These are phyloP conservation scores for Pherbina coryleti DNA, from an alignment of 2,888 invertebrate species.

Conservation along the genomic window DNA sequence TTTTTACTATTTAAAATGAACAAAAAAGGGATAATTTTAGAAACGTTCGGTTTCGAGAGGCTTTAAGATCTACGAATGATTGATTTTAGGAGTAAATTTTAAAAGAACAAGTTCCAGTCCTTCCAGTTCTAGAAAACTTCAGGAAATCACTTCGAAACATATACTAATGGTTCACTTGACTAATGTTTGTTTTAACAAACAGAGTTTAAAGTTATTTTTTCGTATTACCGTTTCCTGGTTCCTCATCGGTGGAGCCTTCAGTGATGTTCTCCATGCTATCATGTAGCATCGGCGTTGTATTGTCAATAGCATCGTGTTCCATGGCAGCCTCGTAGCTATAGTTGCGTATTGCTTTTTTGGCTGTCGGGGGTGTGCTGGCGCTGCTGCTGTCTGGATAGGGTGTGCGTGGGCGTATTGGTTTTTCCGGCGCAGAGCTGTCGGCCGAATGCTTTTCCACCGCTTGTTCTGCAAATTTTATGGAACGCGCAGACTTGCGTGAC, in stretches of 20 bases:
- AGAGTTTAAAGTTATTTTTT: not conserved
- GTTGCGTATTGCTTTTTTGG: constrained; percentile 57
- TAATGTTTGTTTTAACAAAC: too few species aligned
- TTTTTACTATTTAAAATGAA: too few species aligned
- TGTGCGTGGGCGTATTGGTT: constrained; percentile 61
- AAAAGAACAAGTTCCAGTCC: too few species aligned
- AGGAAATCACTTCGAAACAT: not conserved
- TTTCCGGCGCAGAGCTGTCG: constrained; percentile 49
- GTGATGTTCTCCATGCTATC: constrained; percentile 62
- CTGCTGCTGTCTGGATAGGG: constrained; percentile 63
- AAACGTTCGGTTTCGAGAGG: too few species aligned
- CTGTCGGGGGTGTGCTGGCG: constrained; percentile 55
- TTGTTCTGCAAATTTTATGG: constrained; percentile 53
- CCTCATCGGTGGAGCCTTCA: constrained; percentile 42
- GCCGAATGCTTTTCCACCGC: constrained; percentile 46
- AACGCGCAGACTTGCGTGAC: constrained; percentile 53
- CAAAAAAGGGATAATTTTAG: too few species aligned
- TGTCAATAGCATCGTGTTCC: constrained; percentile 58
- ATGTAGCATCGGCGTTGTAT: constrained; percentile 58
- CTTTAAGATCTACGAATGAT: too few species aligned
- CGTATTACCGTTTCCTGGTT: constrained; percentile 33
- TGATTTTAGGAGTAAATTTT: too few species aligned
- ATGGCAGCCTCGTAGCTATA: constrained; percentile 62
- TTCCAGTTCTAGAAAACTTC: too few species aligned
- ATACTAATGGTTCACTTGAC: not conserved